A percentile compares a stretch with the other conserved stretches of the same genome.
phyloP scores from a whole-genome alignment of 2,113 vertebrate species.

The Tetrax tetrax region DNA sequence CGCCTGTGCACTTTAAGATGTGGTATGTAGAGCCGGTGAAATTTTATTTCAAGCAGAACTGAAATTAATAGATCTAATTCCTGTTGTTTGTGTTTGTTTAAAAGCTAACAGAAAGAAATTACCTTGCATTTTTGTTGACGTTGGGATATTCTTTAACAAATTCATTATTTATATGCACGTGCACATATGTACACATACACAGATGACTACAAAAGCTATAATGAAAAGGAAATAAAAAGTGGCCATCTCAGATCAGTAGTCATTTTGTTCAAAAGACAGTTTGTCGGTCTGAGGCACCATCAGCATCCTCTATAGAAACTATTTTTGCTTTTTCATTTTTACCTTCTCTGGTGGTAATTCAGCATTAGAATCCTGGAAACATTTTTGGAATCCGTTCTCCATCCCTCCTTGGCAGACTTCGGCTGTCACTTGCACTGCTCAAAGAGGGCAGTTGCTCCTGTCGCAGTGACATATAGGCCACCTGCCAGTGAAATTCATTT shows the following conservation, averaged over 20 bases:
- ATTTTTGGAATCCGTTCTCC: conserved; percentile 5
- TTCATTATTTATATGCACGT: background rate
- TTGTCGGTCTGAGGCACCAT: conserved; percentile 12
- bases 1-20: background rate
- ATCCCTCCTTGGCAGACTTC: conserved; percentile 36
- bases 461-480: background rate
- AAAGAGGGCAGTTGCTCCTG: conserved; percentile 23
- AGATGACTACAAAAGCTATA: background rate
- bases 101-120: background rate
- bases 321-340: conserved; percentile 16
- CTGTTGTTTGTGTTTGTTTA: background rate
- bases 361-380: conserved; percentile 18
- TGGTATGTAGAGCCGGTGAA: background rate
- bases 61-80: background rate
- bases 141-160: background rate
- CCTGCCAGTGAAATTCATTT: background rate
- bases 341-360: background rate
- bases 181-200: background rate
- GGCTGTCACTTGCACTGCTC: conserved; percentile 6
- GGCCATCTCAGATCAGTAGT: background rate
- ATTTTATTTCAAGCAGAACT: background rate
- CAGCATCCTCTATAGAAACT: background rate
- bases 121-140: background rate
- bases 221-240: background rate
- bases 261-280: conserved; percentile 33